Base-by-base conservation (phyloP, 2,113 vertebrate genomes). In the Osmerus mordax region DNA sequence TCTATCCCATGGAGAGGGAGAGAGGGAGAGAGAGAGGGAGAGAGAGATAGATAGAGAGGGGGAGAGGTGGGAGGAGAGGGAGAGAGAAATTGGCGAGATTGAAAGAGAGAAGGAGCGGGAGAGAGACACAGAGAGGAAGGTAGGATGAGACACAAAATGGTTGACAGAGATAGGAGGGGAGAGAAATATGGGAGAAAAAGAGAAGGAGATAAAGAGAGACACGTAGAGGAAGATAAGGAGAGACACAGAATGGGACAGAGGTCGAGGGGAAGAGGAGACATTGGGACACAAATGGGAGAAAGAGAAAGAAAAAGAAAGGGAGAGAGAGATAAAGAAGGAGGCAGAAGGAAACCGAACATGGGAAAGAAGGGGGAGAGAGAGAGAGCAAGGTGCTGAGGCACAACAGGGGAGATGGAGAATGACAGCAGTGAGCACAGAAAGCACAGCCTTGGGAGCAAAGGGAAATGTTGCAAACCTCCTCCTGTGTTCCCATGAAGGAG, bases 1-100 rank as follows among this genome's bases (percentile, higher is more conserved):
- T 86, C 80, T 85, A 85, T 89, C 84, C 88, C 80, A 85, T 72
- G 81, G 85, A 79, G 83, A 80, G 80, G 71, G 47, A 78, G 79
- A 83, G 81, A 69, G 82, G 87, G 85, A 89, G 62, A 41, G 70
- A 19, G 1, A 61, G 28, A 28, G 60, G 8, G 41, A 13, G 47
- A 4, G 23, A 64, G 59, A 11, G 14, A n/a, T n/a, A n/a, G 21
- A 23, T n/a, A 25, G 11, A 14, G 16, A 54, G 63, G 1, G 21
- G 68, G 70, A 58, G 8, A 16, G 16, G 4, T 32, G 19, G 16
- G 23, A 16, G n/a, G 36, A 52, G 13, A 52, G 13, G n/a, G 15
- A 47, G 4, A 7, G 69, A 19, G 23, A 23, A 23, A 23, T 1
- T 23, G 23, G 65, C 18, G 23, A 15, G 58, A 65, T 13, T 69